Percentiles rank a stretch among this genome's conserved stretches.
phyloP scores from a whole-genome alignment of 2,888 invertebrate genomes.

The Hirtodrosophila trivittata region DNA sequence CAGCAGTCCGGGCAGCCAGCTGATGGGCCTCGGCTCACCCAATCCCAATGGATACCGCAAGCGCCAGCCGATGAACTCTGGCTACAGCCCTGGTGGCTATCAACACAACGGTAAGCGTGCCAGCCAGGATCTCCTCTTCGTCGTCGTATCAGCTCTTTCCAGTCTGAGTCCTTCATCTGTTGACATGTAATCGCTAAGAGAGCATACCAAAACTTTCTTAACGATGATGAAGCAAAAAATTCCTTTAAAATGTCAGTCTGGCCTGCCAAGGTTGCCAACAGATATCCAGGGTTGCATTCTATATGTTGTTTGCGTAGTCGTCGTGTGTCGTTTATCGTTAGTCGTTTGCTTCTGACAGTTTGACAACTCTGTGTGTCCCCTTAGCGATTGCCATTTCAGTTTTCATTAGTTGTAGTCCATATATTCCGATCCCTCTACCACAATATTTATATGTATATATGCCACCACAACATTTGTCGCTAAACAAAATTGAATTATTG shows the following conservation, averaged over 20 bases:
- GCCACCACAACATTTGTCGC: conserved; percentile 75
- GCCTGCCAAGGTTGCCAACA: not conserved
- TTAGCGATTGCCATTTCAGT: too few relatives aligned
- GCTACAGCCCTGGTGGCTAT: conserved; percentile 44
- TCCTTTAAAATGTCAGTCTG: not conserved
- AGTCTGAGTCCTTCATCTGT: too few relatives aligned
- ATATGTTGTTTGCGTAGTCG: not conserved
- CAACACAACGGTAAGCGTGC: conserved; percentile 63
- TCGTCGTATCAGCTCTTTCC: too few relatives aligned
- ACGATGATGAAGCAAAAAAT: conserved; percentile 20
- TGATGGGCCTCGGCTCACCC: conserved; percentile 35
- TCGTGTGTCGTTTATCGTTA: too few relatives aligned
- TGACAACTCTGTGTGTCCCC: too few relatives aligned
- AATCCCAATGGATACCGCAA: conserved; percentile 56
- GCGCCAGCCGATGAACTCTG: conserved; percentile 52
- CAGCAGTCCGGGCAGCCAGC: conserved; percentile 21
- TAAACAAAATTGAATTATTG: conserved; percentile 74
- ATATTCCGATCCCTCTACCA: too few relatives aligned
- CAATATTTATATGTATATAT: too few relatives aligned
- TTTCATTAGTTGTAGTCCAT: too few relatives aligned
- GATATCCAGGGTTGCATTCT: not conserved
- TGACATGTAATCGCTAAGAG: too few relatives aligned
- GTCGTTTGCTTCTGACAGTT: not conserved
- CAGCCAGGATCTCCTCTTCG: not conserved
- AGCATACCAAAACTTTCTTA: too few relatives aligned